Conservation (phyloP, 2,113 vertebrate genomes). For the Alaudala cheleensis region DNA sequence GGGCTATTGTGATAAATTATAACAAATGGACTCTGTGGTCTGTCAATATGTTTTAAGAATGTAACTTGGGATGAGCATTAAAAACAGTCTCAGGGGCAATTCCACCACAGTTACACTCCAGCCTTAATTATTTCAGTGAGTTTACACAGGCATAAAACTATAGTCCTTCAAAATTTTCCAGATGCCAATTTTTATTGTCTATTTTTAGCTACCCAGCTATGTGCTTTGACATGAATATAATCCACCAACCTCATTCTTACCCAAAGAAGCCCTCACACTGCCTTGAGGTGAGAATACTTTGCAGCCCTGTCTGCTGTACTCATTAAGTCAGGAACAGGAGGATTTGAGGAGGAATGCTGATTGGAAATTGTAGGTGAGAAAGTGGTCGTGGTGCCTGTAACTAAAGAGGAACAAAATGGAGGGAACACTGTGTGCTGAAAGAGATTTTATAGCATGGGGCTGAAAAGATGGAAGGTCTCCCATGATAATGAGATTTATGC, state of each 20-base stretch:
- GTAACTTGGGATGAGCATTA: not conserved
- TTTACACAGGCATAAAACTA: not conserved
- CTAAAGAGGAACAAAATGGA: not conserved
- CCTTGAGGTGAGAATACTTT: not conserved
- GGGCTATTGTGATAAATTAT: slow-evolving; percentile 11
- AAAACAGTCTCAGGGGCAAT: not conserved
- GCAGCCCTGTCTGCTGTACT: not conserved
- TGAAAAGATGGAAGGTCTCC: slow-evolving; percentile 55
- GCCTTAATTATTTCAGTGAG: not conserved
- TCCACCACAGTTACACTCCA: not conserved
- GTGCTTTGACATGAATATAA: not conserved
- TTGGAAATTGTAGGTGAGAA: not conserved
- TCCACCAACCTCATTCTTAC: not conserved
- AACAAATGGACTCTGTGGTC: slow-evolving; percentile 10
- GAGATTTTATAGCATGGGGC: not conserved
- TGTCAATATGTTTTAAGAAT: slow-evolving; percentile 54
- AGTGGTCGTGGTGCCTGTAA: not conserved
- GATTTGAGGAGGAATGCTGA: not conserved
- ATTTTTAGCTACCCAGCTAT: not conserved
- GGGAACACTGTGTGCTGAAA: slow-evolving; percentile 36
- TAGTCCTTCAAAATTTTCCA: not conserved
- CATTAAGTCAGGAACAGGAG: not conserved
- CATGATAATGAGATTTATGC: not conserved
- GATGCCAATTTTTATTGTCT: not conserved
- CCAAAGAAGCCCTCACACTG: not conserved